phyloP scores from a whole-genome alignment of 2,113 vertebrate genomes.

The Indicator maculatus region DNA sequence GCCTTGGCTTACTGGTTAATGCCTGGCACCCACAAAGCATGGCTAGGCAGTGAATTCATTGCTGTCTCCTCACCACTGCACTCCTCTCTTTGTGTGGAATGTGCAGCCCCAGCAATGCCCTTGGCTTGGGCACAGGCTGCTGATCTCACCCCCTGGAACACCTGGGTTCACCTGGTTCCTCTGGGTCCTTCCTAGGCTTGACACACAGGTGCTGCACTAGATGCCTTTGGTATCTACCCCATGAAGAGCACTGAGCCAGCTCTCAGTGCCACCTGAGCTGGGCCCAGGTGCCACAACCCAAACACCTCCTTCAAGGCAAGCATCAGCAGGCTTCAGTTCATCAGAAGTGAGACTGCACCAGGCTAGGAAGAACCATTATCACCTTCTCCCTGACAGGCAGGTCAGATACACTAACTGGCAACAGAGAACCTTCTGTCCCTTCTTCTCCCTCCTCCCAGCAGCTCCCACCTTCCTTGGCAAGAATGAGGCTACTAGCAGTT shows the following conservation, averaged over 20 bases:
- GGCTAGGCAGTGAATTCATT: neutral
- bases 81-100: neutral
- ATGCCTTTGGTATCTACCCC: fast-evolving
- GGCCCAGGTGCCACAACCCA: neutral
- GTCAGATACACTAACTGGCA: neutral
- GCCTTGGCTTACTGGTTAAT: neutral
- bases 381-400: neutral
- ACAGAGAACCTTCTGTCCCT: neutral
- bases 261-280: neutral
- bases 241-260: neutral
- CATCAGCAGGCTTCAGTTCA: neutral
- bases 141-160: neutral
- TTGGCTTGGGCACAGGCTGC: neutral
- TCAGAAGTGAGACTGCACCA: neutral
- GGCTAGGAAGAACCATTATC: neutral
- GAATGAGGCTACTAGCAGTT: neutral
- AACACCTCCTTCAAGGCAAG: neutral
- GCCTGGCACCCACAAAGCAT: neutral
- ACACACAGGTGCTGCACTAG: neutral
- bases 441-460: neutral
- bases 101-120: neutral
- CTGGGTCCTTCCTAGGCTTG: neutral
- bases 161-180: neutral
- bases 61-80: neutral
- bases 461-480: neutral